phyloP scores from a whole-genome alignment of 2,113 vertebrate genomes.

The Mirza zaza region DNA sequence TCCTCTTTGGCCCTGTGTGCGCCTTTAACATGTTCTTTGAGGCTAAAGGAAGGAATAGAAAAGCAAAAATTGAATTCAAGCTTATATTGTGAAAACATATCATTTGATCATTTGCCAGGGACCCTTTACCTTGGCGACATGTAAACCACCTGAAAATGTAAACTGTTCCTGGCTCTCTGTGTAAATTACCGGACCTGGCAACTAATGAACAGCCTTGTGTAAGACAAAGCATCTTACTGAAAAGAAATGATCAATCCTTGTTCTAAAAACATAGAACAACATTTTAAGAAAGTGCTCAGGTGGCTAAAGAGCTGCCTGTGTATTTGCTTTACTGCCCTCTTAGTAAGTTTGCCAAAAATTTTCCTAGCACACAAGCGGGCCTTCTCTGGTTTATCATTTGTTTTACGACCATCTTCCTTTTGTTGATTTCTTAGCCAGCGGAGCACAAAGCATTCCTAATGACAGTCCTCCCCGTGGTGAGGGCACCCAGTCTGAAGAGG shows the following conservation, averaged over 20 bases:
- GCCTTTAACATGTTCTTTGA: not conserved
- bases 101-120: not conserved
- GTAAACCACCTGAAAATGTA: not conserved
- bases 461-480: not conserved
- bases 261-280: not conserved
- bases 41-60: not conserved
- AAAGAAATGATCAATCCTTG: not conserved
- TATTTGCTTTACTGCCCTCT: not conserved
- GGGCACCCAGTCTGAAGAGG: constrained; percentile 25
- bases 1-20: not conserved
- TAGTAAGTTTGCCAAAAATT: not conserved
- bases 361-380: not conserved
- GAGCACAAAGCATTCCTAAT: constrained; percentile 38
- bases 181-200: not conserved
- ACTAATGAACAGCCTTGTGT: not conserved
- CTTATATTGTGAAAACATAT: not conserved
- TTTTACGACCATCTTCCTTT: not conserved
- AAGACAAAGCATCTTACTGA: not conserved
- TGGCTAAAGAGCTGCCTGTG: not conserved
- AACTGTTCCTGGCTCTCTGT: not conserved
- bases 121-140: not conserved
- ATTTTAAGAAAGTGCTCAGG: not conserved
- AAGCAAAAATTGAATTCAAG: not conserved
- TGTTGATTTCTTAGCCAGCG: constrained; percentile 36
- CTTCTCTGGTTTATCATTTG: not conserved